Evolutionary conservation across 2,888 invertebrate genomes (phyloP).

Genomic region (Dynastes hyllus): DNA sequence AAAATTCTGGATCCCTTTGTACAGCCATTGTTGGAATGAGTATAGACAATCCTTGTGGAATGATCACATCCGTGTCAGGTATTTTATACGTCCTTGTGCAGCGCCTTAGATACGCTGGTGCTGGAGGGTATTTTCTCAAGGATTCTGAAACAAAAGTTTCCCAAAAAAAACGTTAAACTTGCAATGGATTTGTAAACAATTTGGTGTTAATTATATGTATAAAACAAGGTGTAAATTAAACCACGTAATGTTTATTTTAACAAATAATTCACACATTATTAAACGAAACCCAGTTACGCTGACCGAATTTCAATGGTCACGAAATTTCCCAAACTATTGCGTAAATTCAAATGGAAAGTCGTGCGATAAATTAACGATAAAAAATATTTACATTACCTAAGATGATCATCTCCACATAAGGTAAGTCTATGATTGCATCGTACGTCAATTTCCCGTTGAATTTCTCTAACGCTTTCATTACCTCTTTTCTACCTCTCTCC

Average conservation of each 20-base stretch:
- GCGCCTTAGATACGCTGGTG: conserved; percentile 72
- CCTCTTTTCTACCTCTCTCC: conserved; percentile 56
- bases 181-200: no score
- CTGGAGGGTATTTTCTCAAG: conserved; percentile 76
- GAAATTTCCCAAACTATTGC: neutral
- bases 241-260: neutral
- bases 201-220: conserved; percentile 5
- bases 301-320: neutral
- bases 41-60: conserved; percentile 73
- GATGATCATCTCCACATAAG: conserved; percentile 58
- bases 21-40: conserved; percentile 75
- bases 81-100: conserved; percentile 73
- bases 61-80: conserved; percentile 71
- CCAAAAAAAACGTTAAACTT: no score
- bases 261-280: neutral
- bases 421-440: conserved; percentile 56
- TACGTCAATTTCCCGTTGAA: conserved; percentile 56
- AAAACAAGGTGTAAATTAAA: neutral
- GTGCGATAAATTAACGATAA: no score
- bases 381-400: conserved; percentile 53
- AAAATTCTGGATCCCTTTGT: conserved; percentile 75
- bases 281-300: neutral
- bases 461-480: conserved; percentile 52
- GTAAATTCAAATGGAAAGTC: neutral
- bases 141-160: conserved; percentile 70